Evolutionary conservation across 2,797 vertebrate species (phyloP), one percentile per base, ranked within the genome.

Genomic region (Halcyon smyrnensis): DNA sequence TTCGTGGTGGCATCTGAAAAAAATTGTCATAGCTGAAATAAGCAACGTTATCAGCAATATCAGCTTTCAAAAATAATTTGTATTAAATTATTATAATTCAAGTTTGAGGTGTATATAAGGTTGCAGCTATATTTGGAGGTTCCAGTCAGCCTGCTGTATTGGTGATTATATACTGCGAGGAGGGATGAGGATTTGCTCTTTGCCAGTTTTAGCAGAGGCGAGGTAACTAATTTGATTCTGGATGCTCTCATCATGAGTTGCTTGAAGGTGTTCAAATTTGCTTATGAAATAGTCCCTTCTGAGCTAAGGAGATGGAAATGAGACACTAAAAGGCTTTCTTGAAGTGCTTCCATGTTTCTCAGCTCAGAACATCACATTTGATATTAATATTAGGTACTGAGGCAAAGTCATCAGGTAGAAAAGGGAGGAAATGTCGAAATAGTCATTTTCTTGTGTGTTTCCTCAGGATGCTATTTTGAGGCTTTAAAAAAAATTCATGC

Each of bases 361-460:
- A 78, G 81, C 90, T 96, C 90, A 95, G 89, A 91, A 67, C 87
- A 89, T 96, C 83, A 77, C 62, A 92, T 78, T 97, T 97, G 91
- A 82, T 97, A 92, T 96, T 97, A 96, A 96, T 96, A 65, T 95
- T 96, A 94, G 93, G 95, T 92, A 95, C 90, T 93, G 94, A 96
- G 95, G 97, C 93, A 87, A 94, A 97, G 85, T 96, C 97, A 96
- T 97, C 88, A 96, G 93, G 86, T 87, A 87, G 87, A 94, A 71
- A 95, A 77, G 79, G 74, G 84, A 82, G 68, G 79, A 97, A 95
- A 93, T 60, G 56, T 54, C 91, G 89, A 95, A 97, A 95, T 62
- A 92, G 95, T 92, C 9, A 94, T 97, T 95, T 95, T 87, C 84
- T 75, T 41, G 65, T 95, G 75, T 91, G 23, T 95, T 97, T 96